Evolutionary conservation across 2,113 vertebrate species (phyloP).

Genomic region (Crotophaga sulcirostris): DNA sequence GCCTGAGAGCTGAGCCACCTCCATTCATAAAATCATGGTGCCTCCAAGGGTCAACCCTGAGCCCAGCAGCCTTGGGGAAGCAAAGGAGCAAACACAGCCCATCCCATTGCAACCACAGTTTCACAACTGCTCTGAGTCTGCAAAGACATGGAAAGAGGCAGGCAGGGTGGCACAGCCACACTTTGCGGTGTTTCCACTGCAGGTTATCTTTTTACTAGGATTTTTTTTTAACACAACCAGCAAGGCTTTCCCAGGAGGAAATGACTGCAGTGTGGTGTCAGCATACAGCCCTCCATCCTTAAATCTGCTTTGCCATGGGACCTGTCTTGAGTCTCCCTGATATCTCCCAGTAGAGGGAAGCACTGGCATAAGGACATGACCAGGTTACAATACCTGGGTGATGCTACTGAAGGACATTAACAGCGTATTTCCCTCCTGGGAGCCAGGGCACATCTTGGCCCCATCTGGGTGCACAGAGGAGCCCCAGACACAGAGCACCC

Average conservation of each 20-base stretch:
- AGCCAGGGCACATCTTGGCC: not conserved
- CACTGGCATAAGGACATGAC: not conserved
- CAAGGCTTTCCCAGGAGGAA: not conserved
- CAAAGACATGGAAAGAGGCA: not conserved
- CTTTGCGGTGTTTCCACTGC: not conserved
- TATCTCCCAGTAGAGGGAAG: not conserved
- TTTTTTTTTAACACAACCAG: not conserved
- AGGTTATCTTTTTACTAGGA: not conserved
- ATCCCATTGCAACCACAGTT: not conserved
- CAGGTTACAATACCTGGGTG: not conserved
- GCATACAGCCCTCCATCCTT: not conserved
- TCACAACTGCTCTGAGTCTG: not conserved
- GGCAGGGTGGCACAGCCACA: accelerated
- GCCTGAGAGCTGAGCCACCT: not conserved
- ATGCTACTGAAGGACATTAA: not conserved
- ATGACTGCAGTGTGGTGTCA: not conserved
- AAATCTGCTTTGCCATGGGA: not conserved
- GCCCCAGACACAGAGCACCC: not conserved
- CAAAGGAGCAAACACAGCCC: not conserved
- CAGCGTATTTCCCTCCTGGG: not conserved
- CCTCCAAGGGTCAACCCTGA: not conserved
- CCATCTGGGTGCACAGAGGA: not conserved
- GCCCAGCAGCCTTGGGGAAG: not conserved
- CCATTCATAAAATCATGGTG: not conserved
- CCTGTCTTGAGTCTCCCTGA: not conserved